Conservation (phyloP, 1,140 invertebrate species). For the Penaeus japonicus region DNA sequence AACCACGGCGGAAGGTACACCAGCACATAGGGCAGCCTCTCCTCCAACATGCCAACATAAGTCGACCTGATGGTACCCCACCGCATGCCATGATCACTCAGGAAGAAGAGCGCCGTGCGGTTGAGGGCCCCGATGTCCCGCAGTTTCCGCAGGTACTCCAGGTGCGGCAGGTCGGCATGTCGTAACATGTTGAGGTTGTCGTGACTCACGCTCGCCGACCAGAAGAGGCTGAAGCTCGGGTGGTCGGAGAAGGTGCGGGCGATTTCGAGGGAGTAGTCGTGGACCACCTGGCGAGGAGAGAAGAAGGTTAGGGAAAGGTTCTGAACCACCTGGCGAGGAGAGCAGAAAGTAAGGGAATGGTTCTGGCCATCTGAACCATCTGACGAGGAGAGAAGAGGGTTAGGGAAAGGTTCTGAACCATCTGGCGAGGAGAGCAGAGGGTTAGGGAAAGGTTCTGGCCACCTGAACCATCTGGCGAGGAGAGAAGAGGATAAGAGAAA, state of each 20-base stretch:
- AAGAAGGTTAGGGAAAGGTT: constrained; percentile 49
- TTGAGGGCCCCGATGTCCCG: constrained; percentile 62
- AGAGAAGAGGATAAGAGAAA: too few species aligned
- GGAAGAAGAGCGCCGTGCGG: constrained; percentile 68
- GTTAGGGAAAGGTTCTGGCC: too few species aligned
- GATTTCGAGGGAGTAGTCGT: constrained; percentile 60
- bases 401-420: neutral
- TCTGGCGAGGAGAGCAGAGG: neutral
- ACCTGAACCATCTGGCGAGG: too few species aligned
- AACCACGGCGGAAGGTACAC: constrained; percentile 67
- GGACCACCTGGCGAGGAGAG: constrained; percentile 59
- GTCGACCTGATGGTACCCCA: constrained; percentile 68
- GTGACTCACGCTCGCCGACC: constrained; percentile 62
- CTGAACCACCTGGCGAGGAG: neutral
- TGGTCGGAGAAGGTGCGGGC: constrained; percentile 56
- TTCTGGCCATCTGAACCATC: constrained; percentile 44
- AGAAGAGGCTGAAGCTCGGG: constrained; percentile 61
- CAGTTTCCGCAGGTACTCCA: constrained; percentile 62
- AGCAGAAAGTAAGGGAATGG: constrained; percentile 52
- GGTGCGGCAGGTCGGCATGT: constrained; percentile 52
- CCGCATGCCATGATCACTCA: constrained; percentile 71
- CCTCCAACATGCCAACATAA: constrained; percentile 69
- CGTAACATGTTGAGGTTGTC: constrained; percentile 62
- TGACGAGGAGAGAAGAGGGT: neutral
- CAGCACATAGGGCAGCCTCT: constrained; percentile 69